A percentile compares a stretch with the other conserved stretches of the same genome.
phyloP scores from a whole-genome alignment of 1,140 invertebrate species.

The Lethrus apterus region DNA sequence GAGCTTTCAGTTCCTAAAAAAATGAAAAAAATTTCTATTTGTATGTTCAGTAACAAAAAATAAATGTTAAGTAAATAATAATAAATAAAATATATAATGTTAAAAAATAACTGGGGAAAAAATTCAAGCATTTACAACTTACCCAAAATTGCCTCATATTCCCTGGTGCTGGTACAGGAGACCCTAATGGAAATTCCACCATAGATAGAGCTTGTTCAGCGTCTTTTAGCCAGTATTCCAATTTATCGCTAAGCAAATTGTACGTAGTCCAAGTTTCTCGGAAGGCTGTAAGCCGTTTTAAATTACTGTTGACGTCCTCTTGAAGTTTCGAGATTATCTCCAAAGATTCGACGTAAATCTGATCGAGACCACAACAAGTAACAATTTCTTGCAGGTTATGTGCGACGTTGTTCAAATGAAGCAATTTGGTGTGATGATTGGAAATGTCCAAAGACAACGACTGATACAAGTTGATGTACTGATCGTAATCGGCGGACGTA shows the following conservation, averaged over 20 bases:
- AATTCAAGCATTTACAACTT: conserved; percentile 24
- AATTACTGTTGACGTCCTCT: conserved; percentile 62
- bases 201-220: conserved; percentile 57
- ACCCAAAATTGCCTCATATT: conserved; percentile 76
- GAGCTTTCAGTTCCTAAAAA: conserved; percentile 70
- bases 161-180: conserved; percentile 50
- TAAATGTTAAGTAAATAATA: too few species aligned
- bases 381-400: conserved; percentile 66
- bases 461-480: conserved; percentile 76
- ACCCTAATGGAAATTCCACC: conserved; percentile 47
- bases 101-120: background rate
- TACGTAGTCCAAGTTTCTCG: conserved; percentile 68
- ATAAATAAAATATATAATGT: conserved; percentile 1
- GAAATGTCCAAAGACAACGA: conserved; percentile 67
- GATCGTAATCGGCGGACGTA: conserved; percentile 71
- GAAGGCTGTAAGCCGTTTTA: conserved; percentile 62
- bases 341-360: conserved; percentile 58
- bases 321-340: conserved; percentile 62
- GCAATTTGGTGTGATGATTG: conserved; percentile 66
- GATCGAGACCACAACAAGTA: conserved; percentile 62
- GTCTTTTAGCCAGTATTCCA: conserved; percentile 65
- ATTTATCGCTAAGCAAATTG: conserved; percentile 59
- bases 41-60: too few species aligned
- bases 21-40: conserved; percentile 19
- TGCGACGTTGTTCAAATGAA: conserved; percentile 63